Evolutionary conservation across 1,140 invertebrate genomes (phyloP).

Genomic region (Phenacoccus solenopsis): DNA sequence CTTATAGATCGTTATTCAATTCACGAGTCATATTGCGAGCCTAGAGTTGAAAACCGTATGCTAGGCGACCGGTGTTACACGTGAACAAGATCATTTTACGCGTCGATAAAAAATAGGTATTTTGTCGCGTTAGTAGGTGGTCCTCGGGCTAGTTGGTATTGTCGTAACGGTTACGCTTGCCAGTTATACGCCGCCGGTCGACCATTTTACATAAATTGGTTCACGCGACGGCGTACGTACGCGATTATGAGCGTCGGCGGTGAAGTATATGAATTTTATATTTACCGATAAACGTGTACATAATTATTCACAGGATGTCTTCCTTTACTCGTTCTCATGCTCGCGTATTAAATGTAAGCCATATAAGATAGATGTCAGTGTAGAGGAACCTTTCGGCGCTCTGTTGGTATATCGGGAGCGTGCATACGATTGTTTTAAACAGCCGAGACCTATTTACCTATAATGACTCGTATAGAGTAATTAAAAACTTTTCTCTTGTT

Average conservation of each 20-base stretch:
- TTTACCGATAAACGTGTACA: too few relatives aligned
- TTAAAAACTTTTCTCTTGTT: too few relatives aligned
- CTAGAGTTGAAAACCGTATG: neutral
- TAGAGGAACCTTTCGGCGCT: too few relatives aligned
- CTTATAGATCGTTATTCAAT: neutral
- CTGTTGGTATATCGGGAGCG: too few relatives aligned
- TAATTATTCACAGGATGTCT: too few relatives aligned
- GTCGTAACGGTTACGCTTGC: too few relatives aligned
- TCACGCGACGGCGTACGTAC: neutral
- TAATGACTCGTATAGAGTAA: too few relatives aligned
- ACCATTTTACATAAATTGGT: neutral
- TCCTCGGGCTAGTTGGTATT: neutral
- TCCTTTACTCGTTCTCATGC: too few relatives aligned
- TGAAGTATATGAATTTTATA: neutral
- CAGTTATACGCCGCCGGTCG: neutral
- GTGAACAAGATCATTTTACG: neutral
- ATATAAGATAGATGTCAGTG: too few relatives aligned
- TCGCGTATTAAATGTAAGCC: too few relatives aligned
- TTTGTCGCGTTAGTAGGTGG: constrained; percentile 1
- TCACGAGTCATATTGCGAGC: neutral
- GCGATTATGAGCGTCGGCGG: neutral
- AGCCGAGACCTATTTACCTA: too few relatives aligned
- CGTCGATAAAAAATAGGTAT: constrained; percentile 2
- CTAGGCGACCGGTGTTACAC: neutral
- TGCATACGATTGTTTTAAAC: too few relatives aligned